Percentiles rank a stretch among this genome's conserved stretches.
These are phyloP conservation scores for Martes martes DNA, from an alignment of 2,113 vertebrate species.

Conservation along the genomic window DNA sequence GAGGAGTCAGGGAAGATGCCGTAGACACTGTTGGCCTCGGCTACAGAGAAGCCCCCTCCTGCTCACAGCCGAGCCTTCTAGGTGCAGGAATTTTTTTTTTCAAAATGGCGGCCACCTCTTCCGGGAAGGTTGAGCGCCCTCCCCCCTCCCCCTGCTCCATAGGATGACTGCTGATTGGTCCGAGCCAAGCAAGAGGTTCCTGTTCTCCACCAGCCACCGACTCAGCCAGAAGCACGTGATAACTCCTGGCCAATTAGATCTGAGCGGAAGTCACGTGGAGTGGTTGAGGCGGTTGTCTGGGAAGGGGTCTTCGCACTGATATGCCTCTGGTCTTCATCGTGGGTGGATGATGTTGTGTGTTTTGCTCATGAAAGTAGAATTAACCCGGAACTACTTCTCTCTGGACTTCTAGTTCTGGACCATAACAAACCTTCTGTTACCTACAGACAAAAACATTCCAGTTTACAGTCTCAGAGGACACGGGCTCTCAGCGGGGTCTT, in stretches of 20 bases:
- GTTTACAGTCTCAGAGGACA: background rate
- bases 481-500: background rate
- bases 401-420: background rate
- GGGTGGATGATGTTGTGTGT: fast-evolving
- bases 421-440: background rate
- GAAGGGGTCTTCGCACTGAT: background rate
- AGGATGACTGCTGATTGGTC: background rate
- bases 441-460: background rate
- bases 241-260: background rate
- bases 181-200: background rate
- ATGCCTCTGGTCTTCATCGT: background rate
- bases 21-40: background rate
- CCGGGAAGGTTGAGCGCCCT: background rate
- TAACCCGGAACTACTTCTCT: background rate
- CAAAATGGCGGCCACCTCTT: background rate
- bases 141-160: background rate
- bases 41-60: no score
- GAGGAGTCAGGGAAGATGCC: no score
- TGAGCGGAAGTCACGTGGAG: background rate
- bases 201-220: background rate
- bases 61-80: background rate
- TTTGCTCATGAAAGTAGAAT: background rate
- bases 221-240: background rate
- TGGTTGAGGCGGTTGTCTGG: fast-evolving
- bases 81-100: background rate